Conservation (phyloP, 1,140 invertebrate genomes). For the Neodiprion fabricii region DNA sequence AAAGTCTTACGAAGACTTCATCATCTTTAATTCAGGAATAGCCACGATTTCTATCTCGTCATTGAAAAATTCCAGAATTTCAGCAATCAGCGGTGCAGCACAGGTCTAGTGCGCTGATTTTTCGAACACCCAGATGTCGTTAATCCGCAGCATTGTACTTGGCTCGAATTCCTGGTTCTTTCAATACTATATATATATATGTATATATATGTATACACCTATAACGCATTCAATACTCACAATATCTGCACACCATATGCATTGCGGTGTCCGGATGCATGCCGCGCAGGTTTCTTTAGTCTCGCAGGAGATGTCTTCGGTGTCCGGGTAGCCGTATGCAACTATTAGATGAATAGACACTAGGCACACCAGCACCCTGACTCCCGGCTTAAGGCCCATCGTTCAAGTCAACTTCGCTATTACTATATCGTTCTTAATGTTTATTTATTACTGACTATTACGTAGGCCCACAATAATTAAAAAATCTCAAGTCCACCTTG, state of each 20-base stretch:
- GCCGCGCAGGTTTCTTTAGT: constrained; percentile 36
- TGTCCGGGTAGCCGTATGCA: constrained; percentile 12
- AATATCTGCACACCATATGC: constrained; percentile 44
- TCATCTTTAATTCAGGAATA: too few species aligned
- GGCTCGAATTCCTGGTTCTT: too few species aligned
- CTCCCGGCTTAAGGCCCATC: neutral
- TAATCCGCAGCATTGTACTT: too few species aligned
- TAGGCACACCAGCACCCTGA: neutral
- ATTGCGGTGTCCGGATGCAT: constrained; percentile 41
- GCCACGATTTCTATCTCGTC: too few species aligned
- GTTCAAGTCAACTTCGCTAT: neutral
- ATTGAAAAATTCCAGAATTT: neutral
- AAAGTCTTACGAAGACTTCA: too few species aligned
- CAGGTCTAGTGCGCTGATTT: too few species aligned
- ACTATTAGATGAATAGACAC: neutral
- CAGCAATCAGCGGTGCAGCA: neutral
- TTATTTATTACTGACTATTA: neutral
- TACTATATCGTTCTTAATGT: too few species aligned
- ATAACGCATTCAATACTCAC: constrained; percentile 30
- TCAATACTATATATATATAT: neutral
- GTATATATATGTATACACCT: too few species aligned
- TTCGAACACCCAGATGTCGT: too few species aligned
- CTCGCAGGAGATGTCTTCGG: constrained; percentile 40
- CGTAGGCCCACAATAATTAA: neutral
- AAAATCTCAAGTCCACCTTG: neutral